Evolutionary conservation across 2,888 invertebrate species (phyloP), one percentile per base, ranked within the genome.

Genomic region (Himalopsyche anomala): DNA sequence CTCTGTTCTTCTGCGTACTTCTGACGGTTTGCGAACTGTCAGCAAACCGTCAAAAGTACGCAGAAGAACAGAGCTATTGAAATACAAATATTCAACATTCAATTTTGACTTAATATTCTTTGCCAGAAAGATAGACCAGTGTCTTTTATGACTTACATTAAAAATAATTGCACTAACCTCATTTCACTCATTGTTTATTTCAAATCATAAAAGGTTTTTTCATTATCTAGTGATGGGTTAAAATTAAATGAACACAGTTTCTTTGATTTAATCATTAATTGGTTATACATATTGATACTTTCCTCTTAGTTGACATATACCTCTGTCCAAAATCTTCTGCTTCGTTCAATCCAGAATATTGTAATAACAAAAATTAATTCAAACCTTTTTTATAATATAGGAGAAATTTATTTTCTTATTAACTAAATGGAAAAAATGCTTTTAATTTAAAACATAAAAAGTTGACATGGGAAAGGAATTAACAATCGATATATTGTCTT

Each of bases 111-210:
- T n/a, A 56, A 6, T n/a, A 56, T 56, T 17, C 17, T 56, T 56
- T 19, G 1, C 17, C 56, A 56, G n/a, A 56, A n/a, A 3, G 17
- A n/a, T 56, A n/a, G 17, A 56, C 17, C 17, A n/a, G 17, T 56
- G n/a, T 56, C n/a, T 56, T n/a, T 56, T 56, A 56, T n/a, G 56
- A 56, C 11, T 56, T 17, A n/a, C 17, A 19, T 62, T 62, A 62
- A 62, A 19, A 19, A 19, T 62, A 8, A 62, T 62, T 56, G 56
- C 56, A 62, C 19, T 62, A 62, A 62, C 62, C 62, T 19, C 62
- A 62, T 62, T 62, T 62, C 62, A 19, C 62, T 62, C 62, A 62
- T 62, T n/a, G 62, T 19, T 62, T 62, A 62, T 62, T 62, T 62
- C 8, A 56, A 4, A 62, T 62, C n/a, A n/a, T 19, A 56, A 8